Evolutionary conservation across 2,888 invertebrate genomes (phyloP).

Genomic region (Mesoligia furuncula): DNA sequence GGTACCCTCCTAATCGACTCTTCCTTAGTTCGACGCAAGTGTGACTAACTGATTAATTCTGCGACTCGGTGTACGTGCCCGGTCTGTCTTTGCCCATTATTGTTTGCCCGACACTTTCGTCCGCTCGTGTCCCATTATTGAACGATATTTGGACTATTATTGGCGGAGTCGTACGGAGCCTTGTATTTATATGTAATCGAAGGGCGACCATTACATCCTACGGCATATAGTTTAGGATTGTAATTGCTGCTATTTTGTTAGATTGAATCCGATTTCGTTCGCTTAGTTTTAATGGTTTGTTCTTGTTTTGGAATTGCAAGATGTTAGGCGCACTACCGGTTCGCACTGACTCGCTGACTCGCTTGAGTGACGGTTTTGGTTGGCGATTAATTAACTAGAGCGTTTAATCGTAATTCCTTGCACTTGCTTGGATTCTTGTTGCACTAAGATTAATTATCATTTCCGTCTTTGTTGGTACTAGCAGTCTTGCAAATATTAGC

Average conservation of each 20-base stretch:
- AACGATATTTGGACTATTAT: conserved; percentile 87
- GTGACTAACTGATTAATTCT: conserved; percentile 90
- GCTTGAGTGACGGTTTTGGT: conserved; percentile 67
- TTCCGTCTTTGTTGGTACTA: conserved; percentile 69
- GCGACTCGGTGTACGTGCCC: conserved; percentile 84
- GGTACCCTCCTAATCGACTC: conserved; percentile 90
- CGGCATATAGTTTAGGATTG: conserved; percentile 83
- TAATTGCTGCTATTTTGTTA: conserved; percentile 87
- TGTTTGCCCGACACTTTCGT: conserved; percentile 84
- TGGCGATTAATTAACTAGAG: conserved; percentile 73
- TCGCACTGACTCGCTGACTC: conserved; percentile 46
- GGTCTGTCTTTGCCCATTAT: conserved; percentile 82
- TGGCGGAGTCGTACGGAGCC: conserved; percentile 75
- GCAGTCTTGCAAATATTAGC: conserved; percentile 56
- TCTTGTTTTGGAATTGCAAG: conserved; percentile 72
- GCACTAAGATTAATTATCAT: conserved; percentile 75
- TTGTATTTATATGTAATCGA: conserved; percentile 85
- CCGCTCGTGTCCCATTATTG: conserved; percentile 84
- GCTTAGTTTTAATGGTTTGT: conserved; percentile 78
- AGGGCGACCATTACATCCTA: conserved; percentile 81
- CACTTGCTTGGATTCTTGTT: conserved; percentile 72
- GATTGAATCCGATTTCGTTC: conserved; percentile 82
- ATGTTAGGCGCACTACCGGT: conserved; percentile 64
- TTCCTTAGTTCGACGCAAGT: conserved; percentile 88
- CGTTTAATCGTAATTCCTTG: conserved; percentile 71